A percentile compares a stretch with the other conserved stretches of the same genome.
Conservation (phyloP, 2,113 vertebrate genomes). For the Leucopternis melanops region DNA sequence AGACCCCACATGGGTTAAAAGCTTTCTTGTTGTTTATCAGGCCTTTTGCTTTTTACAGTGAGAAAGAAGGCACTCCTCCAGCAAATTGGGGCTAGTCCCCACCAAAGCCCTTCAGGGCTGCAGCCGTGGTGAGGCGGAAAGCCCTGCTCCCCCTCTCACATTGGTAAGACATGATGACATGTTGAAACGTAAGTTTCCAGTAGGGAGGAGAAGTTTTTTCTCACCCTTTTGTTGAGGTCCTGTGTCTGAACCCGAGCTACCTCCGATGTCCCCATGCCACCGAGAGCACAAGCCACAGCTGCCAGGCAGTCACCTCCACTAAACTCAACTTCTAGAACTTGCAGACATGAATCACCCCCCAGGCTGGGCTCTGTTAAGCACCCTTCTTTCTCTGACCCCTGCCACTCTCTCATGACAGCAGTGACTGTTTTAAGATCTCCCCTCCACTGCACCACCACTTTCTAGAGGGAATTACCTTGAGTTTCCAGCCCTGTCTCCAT, state of each 20-base stretch:
- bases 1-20: too few species aligned
- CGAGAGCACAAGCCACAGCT: not conserved
- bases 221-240: not conserved
- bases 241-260: not conserved
- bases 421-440: not conserved
- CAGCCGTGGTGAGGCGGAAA: not conserved
- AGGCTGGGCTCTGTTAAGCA: not conserved
- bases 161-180: not conserved
- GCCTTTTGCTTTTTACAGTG: too few species aligned
- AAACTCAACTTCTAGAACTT: not conserved
- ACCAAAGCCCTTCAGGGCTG: not conserved
- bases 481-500: not conserved
- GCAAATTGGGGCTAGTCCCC: not conserved
- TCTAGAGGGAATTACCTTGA: not conserved
- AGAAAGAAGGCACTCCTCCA: not conserved
- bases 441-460: not conserved
- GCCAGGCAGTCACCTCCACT: not conserved
- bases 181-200: not conserved
- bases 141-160: not conserved
- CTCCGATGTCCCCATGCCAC: accelerated
- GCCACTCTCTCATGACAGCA: not conserved
- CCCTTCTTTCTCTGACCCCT: not conserved
- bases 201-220: not conserved
- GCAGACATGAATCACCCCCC: not conserved
- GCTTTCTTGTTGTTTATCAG: too few species aligned